Conservation (phyloP, 2,113 vertebrate genomes). For the Cercocebus atys region DNA sequence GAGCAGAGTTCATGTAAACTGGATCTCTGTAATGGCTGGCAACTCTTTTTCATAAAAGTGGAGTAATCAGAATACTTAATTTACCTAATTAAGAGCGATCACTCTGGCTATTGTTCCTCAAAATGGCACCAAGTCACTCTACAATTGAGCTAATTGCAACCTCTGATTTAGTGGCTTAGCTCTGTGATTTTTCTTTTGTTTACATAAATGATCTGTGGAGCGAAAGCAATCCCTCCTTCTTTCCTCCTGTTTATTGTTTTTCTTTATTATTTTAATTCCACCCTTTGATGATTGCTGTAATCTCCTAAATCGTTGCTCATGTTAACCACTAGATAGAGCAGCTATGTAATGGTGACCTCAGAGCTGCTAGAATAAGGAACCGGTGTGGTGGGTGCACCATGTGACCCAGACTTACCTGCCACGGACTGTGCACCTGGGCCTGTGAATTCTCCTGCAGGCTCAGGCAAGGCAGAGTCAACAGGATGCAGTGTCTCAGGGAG, state of each 20-base stretch:
- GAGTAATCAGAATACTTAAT: constrained; percentile 59
- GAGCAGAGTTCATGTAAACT: background rate
- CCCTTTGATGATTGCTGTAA: constrained; percentile 35
- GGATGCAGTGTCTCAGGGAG: background rate
- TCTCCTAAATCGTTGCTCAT: constrained; percentile 24
- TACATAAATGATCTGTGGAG: constrained; percentile 36
- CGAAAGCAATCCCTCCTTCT: background rate
- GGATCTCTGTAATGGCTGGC: constrained; percentile 18
- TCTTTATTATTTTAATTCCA: constrained; percentile 69
- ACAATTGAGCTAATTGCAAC: constrained; percentile 66
- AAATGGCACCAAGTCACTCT: constrained; percentile 43
- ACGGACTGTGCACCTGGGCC: too few relatives aligned
- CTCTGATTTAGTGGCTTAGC: constrained; percentile 33
- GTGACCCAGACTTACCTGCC: background rate
- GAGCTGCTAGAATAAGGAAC: background rate
- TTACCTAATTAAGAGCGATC: constrained; percentile 61
- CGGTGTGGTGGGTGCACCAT: background rate
- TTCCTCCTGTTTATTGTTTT: constrained; percentile 32
- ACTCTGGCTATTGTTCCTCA: constrained; percentile 34
- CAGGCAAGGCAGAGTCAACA: background rate
- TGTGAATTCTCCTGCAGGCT: background rate
- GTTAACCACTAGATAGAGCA: background rate
- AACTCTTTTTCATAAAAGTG: constrained; percentile 31
- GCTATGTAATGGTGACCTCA: background rate
- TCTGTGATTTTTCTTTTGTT: constrained; percentile 44